Conservation (phyloP, 2,888 invertebrate genomes). For the Tuta absoluta region DNA sequence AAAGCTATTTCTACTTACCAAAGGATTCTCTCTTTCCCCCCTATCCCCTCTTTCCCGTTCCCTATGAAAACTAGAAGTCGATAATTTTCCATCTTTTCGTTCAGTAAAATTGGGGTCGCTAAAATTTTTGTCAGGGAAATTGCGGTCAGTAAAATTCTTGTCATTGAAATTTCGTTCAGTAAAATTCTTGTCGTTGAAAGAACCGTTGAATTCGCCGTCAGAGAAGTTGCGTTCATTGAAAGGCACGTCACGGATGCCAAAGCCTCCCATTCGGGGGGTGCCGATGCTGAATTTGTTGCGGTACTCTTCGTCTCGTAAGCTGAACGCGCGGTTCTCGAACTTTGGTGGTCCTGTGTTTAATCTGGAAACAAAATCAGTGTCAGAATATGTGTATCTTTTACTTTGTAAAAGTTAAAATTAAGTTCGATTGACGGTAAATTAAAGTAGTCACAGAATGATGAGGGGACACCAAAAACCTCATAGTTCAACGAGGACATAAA, state of each 20-base stretch:
- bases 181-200: slow-evolving; percentile 65
- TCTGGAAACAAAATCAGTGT: slow-evolving; percentile 46
- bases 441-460: no score
- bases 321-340: slow-evolving; percentile 71
- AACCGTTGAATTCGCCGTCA: slow-evolving; percentile 71
- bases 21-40: slow-evolving; percentile 65
- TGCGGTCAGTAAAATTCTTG: slow-evolving; percentile 52
- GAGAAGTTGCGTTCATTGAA: slow-evolving; percentile 71
- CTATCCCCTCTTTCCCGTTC: slow-evolving; percentile 60
- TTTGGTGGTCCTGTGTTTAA: slow-evolving; percentile 62
- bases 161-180: slow-evolving; percentile 62
- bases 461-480: no score
- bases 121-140: slow-evolving; percentile 56
- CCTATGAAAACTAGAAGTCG: slow-evolving; percentile 75
- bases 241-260: slow-evolving; percentile 73
- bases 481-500: no score
- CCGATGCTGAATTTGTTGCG: slow-evolving; percentile 73
- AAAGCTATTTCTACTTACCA: slow-evolving; percentile 77
- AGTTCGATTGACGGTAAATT: no score
- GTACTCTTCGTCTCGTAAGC: slow-evolving; percentile 70
- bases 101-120: slow-evolving; percentile 57
- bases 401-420: no score
- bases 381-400: neutral
- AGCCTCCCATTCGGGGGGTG: slow-evolving; percentile 74
- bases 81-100: slow-evolving; percentile 71